Evolutionary conservation across 2,888 invertebrate genomes (phyloP).

Genomic region (Cinara cedri): DNA sequence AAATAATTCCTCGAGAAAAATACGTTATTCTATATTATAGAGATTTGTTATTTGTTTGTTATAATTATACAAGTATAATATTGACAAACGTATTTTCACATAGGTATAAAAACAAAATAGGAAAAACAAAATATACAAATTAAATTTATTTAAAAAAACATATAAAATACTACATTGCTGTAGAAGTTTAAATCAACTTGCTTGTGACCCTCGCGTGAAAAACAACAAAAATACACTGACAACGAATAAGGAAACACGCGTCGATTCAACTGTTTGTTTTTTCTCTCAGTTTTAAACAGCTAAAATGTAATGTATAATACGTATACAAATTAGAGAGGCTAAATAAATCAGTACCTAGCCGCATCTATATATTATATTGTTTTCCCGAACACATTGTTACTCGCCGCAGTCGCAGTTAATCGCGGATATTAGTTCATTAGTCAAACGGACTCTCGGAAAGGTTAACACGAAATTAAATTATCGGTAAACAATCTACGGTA

Average conservation of each 20-base stretch:
- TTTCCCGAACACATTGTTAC: not conserved
- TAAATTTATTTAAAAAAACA: no score
- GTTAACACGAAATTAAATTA: conserved; percentile 6
- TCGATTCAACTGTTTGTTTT: not conserved
- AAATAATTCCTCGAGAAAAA: no score
- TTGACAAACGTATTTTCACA: not conserved
- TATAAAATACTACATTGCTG: no score
- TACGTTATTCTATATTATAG: no score
- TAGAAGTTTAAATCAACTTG: not conserved
- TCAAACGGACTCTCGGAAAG: conserved; percentile 9
- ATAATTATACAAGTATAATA: no score
- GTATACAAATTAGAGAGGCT: not conserved
- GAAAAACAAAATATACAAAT: not conserved
- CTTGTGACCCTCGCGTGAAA: not conserved
- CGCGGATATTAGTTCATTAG: conserved; percentile 19
- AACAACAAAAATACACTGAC: no score
- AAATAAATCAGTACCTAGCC: not conserved
- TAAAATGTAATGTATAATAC: not conserved
- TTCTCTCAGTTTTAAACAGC: not conserved
- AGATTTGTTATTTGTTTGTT: no score
- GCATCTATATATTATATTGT: not conserved
- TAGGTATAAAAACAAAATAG: not conserved
- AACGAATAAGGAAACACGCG: no score
- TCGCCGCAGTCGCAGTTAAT: not conserved
- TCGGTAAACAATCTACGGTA: not conserved